Base-by-base conservation (phyloP, 2,113 vertebrate species). In the Ptilonorhynchus violaceus region DNA sequence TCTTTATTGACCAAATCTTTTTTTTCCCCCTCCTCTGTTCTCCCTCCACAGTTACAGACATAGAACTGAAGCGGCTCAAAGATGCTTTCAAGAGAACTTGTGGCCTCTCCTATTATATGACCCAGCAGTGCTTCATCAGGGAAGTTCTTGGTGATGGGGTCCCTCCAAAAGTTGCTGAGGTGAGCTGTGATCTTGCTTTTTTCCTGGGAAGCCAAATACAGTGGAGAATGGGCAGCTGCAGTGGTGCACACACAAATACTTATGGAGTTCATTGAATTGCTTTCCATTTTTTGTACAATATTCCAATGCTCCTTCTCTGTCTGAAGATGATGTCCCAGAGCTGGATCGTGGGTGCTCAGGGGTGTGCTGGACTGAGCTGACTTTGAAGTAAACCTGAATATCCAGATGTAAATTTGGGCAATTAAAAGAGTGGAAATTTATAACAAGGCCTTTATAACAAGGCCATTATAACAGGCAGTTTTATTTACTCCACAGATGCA, bases 1-100 rank as follows among this genome's bases (percentile, higher is more conserved):
- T n/a, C 44, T 67, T 77, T 30, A 62, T 28, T 96, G 39, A 93
- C 58, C 28, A 59, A 9, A n/a, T 37, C 3, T 44, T 31, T 85
- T 64, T 39, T 86, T 33, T 49, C 10, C 15, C 9, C 41, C 9
- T 69, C 27, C 16, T 93, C 63, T 87, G 72, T 60, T 86, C 66
- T 94, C 53, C 13, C 59, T 94, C 64, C 67, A 27, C 94, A 99
- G 99, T 99, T 91, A 99, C 99, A 39, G 99, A 99, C 98, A 98
- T 99, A 96, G 99, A 99, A 93, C 96, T 99, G 77, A 99, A 99
- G 96, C 97, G 99, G 95, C 98, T 99, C 96, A 99, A 99, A 97
- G 99, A 99, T 99, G 99, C 99, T 92, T 99, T 99, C 97, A 99
- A 99, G 98, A 98, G 99, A 96, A 99, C 99, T 67, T 99, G 99